phyloP scores from a whole-genome alignment of 1,140 invertebrate genomes.

The Olivierus martensii region DNA sequence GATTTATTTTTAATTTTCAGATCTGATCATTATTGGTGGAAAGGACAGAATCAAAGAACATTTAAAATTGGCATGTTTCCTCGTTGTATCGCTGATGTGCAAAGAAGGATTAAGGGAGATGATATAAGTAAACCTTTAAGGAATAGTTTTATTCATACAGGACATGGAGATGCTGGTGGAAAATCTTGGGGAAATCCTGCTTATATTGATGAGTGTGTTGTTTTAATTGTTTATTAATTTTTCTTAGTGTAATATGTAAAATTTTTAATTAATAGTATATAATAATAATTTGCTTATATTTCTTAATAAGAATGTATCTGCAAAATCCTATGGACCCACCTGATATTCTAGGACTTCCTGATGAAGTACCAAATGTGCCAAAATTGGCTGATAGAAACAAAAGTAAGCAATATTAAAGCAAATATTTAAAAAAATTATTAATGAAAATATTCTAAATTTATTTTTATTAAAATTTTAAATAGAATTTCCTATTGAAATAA shows the following conservation, averaged over 20 bases:
- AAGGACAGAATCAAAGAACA: slow-evolving; percentile 79
- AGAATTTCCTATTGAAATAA: not conserved
- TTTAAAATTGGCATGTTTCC: slow-evolving; percentile 61
- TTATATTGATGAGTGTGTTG: slow-evolving; percentile 52
- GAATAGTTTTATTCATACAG: slow-evolving; percentile 76
- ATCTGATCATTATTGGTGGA: slow-evolving; percentile 77
- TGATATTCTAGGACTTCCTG: slow-evolving; percentile 45
- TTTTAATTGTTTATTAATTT: not conserved
- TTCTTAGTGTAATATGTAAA: not conserved
- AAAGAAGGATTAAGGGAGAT: slow-evolving; percentile 33
- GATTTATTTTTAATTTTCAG: not conserved
- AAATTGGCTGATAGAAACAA: slow-evolving; percentile 26
- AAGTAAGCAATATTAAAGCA: slow-evolving; percentile 19
- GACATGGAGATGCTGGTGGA: slow-evolving; percentile 41
- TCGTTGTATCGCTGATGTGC: slow-evolving; percentile 50
- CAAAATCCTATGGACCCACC: slow-evolving; percentile 70
- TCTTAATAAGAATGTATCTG: slow-evolving; percentile 46
- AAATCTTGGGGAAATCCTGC: slow-evolving; percentile 74
- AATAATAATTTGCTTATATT: not conserved
- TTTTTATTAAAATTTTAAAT: not conserved
- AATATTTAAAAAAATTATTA: not conserved
- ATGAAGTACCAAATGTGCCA: slow-evolving; percentile 19
- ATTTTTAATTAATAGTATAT: not conserved
- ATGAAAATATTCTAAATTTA: not conserved
- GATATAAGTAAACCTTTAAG: slow-evolving; percentile 62